phyloP scores from a whole-genome alignment of 2,888 invertebrate species.

The Papilio elwesi region DNA sequence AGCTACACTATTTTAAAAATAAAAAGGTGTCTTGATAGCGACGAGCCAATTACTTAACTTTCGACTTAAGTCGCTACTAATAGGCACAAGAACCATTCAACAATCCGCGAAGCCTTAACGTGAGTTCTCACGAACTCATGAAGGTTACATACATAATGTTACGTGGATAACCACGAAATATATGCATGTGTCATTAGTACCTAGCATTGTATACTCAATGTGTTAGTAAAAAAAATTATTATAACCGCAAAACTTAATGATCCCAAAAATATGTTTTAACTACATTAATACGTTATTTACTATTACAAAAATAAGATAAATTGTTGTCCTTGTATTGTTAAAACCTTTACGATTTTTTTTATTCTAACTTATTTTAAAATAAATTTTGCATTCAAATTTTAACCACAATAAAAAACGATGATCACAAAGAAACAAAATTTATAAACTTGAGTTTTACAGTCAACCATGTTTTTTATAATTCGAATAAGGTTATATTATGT shows the following conservation, averaged over 20 bases:
- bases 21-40: constrained; percentile 46
- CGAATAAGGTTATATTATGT: constrained; percentile 6
- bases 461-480: neutral
- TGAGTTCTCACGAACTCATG: constrained; percentile 18
- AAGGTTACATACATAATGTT: constrained; percentile 10
- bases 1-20: constrained; percentile 18
- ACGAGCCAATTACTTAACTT: constrained; percentile 57
- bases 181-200: neutral
- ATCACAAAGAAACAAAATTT: neutral
- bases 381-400: neutral
- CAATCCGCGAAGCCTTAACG: constrained; percentile 48
- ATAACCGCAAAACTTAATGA: too few species aligned
- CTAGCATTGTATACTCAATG: too few species aligned
- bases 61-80: constrained; percentile 57
- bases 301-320: too few species aligned
- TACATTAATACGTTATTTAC: too few species aligned
- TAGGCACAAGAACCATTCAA: constrained; percentile 57
- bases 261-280: too few species aligned
- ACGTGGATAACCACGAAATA: neutral
- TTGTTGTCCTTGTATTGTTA: too few species aligned
- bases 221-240: too few species aligned
- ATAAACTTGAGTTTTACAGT: neutral
- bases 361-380: too few species aligned
- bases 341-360: too few species aligned
- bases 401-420: neutral